phyloP scores from a whole-genome alignment of 2,113 vertebrate species.

The Peromyscus maniculatus region DNA sequence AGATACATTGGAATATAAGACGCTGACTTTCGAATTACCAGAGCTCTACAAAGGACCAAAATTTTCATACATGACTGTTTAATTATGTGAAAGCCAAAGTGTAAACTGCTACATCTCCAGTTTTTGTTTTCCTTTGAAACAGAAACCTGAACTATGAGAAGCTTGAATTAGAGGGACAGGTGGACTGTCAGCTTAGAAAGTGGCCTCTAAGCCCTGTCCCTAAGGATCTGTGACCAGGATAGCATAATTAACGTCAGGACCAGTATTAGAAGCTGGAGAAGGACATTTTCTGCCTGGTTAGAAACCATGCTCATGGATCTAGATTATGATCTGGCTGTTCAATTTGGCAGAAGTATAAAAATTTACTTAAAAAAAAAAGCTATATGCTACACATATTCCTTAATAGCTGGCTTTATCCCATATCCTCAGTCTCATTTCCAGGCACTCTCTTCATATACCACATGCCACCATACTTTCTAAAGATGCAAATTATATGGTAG shows the following conservation, averaged over 20 bases:
- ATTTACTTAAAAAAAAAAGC: conserved; percentile 6
- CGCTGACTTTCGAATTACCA: conserved; percentile 9
- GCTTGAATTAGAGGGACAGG: conserved; percentile 65
- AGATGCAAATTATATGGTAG: background rate
- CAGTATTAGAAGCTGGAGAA: conserved; percentile 34
- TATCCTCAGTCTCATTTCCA: background rate
- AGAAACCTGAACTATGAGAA: conserved; percentile 69
- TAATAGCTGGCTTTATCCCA: background rate
- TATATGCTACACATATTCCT: background rate
- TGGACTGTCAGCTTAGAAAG: conserved; percentile 63
- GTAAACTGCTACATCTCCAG: conserved; percentile 13
- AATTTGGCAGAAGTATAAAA: conserved; percentile 52
- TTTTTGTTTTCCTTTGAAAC: conserved; percentile 75
- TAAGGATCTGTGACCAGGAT: conserved; percentile 61
- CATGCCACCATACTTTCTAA: background rate
- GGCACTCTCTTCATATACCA: background rate
- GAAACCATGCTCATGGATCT: conserved; percentile 6
- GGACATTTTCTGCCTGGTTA: conserved; percentile 60
- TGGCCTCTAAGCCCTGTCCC: conserved; percentile 54
- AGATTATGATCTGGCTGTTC: conserved; percentile 48
- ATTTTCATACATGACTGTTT: conserved; percentile 23
- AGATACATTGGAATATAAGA: background rate
- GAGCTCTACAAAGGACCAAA: background rate
- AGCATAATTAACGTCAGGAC: conserved; percentile 35
- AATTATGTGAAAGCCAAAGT: conserved; percentile 16